phyloP scores from a whole-genome alignment of 1,140 invertebrate species.

The Asbolus verrucosus region DNA sequence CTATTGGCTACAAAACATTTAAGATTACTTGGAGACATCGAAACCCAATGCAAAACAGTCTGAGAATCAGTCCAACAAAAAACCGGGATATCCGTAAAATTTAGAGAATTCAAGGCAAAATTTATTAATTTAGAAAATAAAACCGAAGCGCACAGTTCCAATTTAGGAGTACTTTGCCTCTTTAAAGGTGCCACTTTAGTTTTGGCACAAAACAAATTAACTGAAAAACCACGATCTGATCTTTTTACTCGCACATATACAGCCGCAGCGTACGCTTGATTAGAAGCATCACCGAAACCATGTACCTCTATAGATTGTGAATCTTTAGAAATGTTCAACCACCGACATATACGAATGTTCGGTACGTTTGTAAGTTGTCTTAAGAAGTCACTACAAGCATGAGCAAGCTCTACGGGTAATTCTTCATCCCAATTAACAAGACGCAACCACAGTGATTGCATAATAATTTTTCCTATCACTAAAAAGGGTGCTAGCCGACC shows the following conservation, averaged over 20 bases:
- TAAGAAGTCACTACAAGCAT: too few relatives aligned
- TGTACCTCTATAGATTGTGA: slow-evolving; percentile 58
- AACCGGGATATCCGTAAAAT: too few relatives aligned
- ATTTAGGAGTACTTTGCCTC: slow-evolving; percentile 63
- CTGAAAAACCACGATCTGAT: slow-evolving; percentile 19
- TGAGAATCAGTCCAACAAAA: slow-evolving; percentile 51
- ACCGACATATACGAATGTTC: too few relatives aligned
- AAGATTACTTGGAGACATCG: slow-evolving; percentile 28
- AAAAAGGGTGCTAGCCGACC: slow-evolving; percentile 58
- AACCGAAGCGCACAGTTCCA: slow-evolving; percentile 66
- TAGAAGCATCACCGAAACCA: slow-evolving; percentile 63
- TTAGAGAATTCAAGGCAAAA: slow-evolving; percentile 33
- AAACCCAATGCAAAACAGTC: slow-evolving; percentile 49
- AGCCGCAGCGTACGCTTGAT: slow-evolving; percentile 60
- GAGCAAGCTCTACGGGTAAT: too few relatives aligned
- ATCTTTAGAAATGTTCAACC: too few relatives aligned
- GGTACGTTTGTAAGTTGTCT: too few relatives aligned
- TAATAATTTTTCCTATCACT: slow-evolving; percentile 57
- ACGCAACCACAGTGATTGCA: slow-evolving; percentile 60
- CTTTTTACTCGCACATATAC: slow-evolving; percentile 55
- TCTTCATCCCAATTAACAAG: slow-evolving; percentile 59
- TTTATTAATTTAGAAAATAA: slow-evolving; percentile 54
- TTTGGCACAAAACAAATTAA: slow-evolving; percentile 62
- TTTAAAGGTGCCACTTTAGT: slow-evolving; percentile 66
- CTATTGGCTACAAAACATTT: slow-evolving; percentile 53